phyloP scores from a whole-genome alignment of 2,888 invertebrate species.

The Ochropleura leucogaster region DNA sequence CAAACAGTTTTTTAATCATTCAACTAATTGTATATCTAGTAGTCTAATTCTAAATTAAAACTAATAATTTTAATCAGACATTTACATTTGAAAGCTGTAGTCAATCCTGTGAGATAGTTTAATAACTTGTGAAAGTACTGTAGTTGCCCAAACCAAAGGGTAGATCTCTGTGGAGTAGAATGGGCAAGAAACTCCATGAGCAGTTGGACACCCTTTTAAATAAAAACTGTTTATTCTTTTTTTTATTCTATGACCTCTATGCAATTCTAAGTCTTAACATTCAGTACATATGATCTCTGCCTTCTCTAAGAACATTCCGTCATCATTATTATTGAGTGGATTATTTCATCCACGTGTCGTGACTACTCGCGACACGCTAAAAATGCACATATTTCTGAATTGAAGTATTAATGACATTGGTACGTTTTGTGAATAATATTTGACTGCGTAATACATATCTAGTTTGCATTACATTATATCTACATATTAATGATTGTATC shows the following conservation, averaged over 20 bases:
- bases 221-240: too few relatives aligned
- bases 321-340: constrained; percentile 19
- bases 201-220: too few relatives aligned
- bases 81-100: too few relatives aligned
- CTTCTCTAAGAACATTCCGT: not conserved
- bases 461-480: not conserved
- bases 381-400: not conserved
- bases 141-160: too few relatives aligned
- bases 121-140: too few relatives aligned
- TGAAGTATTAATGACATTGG: not conserved
- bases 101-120: too few relatives aligned
- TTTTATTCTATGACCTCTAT: too few relatives aligned
- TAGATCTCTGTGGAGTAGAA: too few relatives aligned
- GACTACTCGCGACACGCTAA: not conserved
- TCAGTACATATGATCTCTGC: not conserved
- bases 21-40: too few relatives aligned
- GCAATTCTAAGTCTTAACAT: not conserved
- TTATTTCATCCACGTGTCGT: constrained; percentile 3
- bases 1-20: not conserved
- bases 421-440: not conserved
- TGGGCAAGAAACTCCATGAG: too few relatives aligned
- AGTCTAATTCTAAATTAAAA: too few relatives aligned
- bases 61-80: too few relatives aligned
- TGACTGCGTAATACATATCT: constrained; percentile 15
- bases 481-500: constrained; percentile 10